These are phyloP conservation scores for Microtus pennsylvanicus DNA, from an alignment of 2,113 vertebrate genomes.

Conservation along the genomic window DNA sequence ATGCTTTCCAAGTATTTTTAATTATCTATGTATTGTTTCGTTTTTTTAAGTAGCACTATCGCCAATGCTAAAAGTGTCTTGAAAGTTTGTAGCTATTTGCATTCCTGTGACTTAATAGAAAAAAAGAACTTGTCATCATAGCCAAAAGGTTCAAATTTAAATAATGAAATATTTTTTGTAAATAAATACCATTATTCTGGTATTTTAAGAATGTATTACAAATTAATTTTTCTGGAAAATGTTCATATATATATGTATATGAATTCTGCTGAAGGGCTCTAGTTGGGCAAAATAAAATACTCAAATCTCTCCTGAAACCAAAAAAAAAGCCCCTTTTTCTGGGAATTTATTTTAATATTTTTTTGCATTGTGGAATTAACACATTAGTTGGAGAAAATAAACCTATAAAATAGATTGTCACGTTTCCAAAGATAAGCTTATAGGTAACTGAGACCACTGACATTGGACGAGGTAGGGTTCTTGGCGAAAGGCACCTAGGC, in stretches of 20 bases:
- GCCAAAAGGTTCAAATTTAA: slow-evolving; percentile 85
- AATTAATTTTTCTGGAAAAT: slow-evolving; percentile 89
- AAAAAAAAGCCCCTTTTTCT: slow-evolving; percentile 76
- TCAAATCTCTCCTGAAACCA: slow-evolving; percentile 87
- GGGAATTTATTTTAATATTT: slow-evolving; percentile 71
- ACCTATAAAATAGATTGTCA: not conserved
- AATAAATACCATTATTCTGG: slow-evolving; percentile 90
- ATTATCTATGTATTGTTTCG: slow-evolving; percentile 87
- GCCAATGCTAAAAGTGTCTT: slow-evolving; percentile 85
- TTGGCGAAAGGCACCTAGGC: not conserved
- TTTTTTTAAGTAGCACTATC: slow-evolving; percentile 84
- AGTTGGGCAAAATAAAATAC: slow-evolving; percentile 91
- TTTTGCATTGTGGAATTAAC: slow-evolving; percentile 36
- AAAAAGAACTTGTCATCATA: slow-evolving; percentile 84
- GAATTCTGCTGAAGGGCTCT: slow-evolving; percentile 92
- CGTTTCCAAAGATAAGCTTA: not conserved
- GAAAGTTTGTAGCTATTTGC: slow-evolving; percentile 87
- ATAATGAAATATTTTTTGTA: slow-evolving; percentile 92
- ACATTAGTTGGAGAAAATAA: slow-evolving; percentile 52
- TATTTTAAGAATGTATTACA: slow-evolving; percentile 91
- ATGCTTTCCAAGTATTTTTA: slow-evolving; percentile 86
- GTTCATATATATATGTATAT: slow-evolving; percentile 91
- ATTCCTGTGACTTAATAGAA: slow-evolving; percentile 87
- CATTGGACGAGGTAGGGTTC: not conserved
- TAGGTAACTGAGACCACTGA: not conserved